These are phyloP conservation scores for Yoshiicerus persimilis DNA, from an alignment of 1,140 invertebrate species.

Conservation along the genomic window DNA sequence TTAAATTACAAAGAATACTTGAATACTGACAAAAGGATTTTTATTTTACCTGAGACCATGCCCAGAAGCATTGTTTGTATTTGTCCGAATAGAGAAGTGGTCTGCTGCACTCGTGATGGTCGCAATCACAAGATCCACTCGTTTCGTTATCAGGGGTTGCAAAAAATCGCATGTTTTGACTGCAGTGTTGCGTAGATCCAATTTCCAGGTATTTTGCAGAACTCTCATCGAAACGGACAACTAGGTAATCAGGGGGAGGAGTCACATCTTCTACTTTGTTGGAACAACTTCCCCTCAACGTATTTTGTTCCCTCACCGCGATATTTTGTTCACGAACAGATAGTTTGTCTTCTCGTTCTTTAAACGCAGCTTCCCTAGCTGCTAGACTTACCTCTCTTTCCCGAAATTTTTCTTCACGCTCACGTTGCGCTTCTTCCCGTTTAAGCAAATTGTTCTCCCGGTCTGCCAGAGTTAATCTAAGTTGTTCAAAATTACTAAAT, in stretches of 20 bases:
- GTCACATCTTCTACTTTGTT: not conserved
- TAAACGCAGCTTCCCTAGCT: slow-evolving; percentile 22
- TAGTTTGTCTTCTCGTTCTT: slow-evolving; percentile 30
- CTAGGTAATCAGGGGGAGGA: slow-evolving; percentile 10
- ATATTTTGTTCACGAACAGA: not conserved
- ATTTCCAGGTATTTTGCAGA: slow-evolving; percentile 26
- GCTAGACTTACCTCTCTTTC: slow-evolving; percentile 17
- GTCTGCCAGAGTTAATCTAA: not conserved
- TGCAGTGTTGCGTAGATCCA: slow-evolving; percentile 33
- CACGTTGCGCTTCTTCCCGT: slow-evolving; percentile 11
- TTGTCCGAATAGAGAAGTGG: slow-evolving; percentile 41
- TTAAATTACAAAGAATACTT: no score
- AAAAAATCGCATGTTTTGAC: slow-evolving; percentile 45
- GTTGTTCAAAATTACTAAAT: not conserved
- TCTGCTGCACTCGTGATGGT: slow-evolving; percentile 41
- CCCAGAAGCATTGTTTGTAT: slow-evolving; percentile 45
- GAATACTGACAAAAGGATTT: not conserved
- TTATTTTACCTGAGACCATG: slow-evolving; percentile 42
- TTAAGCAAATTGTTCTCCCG: not conserved
- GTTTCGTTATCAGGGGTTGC: slow-evolving; percentile 34
- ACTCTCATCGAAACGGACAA: slow-evolving; percentile 26
- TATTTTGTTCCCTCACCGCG: slow-evolving; percentile 16
- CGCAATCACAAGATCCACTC: slow-evolving; percentile 43
- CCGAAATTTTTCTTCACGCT: slow-evolving; percentile 27
- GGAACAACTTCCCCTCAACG: not conserved